Percentiles rank a stretch among this genome's conserved stretches.
phyloP scores from a whole-genome alignment of 2,888 invertebrate genomes.

The Megalurothrips usitatus region DNA sequence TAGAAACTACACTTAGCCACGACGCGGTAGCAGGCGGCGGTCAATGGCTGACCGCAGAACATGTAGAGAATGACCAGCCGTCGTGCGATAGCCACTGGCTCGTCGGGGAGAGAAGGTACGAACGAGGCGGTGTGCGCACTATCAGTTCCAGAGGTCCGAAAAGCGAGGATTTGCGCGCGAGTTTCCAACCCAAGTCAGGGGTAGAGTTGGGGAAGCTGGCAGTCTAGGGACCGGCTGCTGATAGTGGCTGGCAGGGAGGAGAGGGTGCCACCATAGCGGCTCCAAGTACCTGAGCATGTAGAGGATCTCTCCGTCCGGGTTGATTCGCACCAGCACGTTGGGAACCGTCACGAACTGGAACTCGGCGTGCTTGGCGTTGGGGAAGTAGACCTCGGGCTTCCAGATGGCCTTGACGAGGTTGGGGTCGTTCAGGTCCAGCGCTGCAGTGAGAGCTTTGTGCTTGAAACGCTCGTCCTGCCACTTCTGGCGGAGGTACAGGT shows the following conservation, averaged over 20 bases:
- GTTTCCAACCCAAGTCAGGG: too few species aligned
- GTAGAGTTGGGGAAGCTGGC: too few species aligned
- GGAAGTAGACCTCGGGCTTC: constrained; percentile 50
- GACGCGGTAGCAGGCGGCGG: too few species aligned
- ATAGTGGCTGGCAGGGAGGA: neutral
- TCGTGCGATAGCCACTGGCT: too few species aligned
- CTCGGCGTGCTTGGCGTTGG: constrained; percentile 50
- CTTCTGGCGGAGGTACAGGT: constrained; percentile 49
- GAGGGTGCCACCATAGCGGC: neutral
- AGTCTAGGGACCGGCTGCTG: too few species aligned
- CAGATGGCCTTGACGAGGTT: constrained; percentile 50
- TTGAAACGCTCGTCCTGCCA: constrained; percentile 50
- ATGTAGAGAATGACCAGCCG: too few species aligned
- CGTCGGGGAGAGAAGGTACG: too few species aligned
- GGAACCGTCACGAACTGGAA: constrained; percentile 52
- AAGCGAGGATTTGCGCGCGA: too few species aligned
- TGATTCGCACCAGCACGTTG: constrained; percentile 50
- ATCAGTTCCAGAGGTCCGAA: too few species aligned
- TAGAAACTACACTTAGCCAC: too few species aligned
- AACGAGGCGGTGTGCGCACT: too few species aligned
- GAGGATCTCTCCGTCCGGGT: constrained; percentile 49
- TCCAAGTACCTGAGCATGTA: constrained; percentile 49
- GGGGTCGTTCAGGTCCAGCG: constrained; percentile 49
- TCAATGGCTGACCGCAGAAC: too few species aligned
- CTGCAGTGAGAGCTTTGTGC: constrained; percentile 46